Evolutionary conservation across 2,113 vertebrate species (phyloP).

Genomic region (Nestor notabilis): DNA sequence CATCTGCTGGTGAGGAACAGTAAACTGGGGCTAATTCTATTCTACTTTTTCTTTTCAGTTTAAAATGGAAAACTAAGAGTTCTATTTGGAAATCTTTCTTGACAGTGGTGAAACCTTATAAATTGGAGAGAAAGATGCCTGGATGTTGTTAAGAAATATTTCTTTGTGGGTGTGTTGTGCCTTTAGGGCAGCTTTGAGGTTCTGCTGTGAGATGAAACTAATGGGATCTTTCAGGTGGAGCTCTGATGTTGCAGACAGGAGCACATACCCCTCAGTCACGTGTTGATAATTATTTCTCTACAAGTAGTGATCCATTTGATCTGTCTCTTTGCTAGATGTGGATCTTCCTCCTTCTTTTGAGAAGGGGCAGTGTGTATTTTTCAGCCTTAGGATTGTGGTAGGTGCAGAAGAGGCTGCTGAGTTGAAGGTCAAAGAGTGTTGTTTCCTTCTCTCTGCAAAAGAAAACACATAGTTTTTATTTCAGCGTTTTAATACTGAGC

Average conservation of each 20-base stretch:
- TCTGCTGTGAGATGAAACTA: not conserved
- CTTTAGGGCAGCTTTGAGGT: slow-evolving; percentile 18
- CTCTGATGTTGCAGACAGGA: not conserved
- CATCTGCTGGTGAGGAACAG: not conserved
- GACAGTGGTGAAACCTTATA: not conserved
- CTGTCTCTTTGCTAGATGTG: not conserved
- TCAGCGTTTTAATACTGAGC: not conserved
- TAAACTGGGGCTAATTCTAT: not conserved
- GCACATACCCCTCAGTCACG: not conserved
- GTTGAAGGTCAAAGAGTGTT: not conserved
- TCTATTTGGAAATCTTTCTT: not conserved
- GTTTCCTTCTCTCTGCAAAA: not conserved
- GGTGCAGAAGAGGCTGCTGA: not conserved
- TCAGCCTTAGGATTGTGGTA: not conserved
- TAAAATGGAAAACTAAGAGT: not conserved
- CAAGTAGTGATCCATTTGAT: not conserved
- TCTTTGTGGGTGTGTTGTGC: not conserved
- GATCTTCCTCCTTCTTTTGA: not conserved
- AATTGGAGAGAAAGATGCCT: not conserved
- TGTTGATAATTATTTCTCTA: not conserved
- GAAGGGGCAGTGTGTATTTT: not conserved
- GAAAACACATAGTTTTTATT: not conserved
- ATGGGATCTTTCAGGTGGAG: not conserved
- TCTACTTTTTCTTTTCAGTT: not conserved
- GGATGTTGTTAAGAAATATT: not conserved